Conservation (phyloP, 2,797 vertebrate genomes). For the Podargus strigoides region DNA sequence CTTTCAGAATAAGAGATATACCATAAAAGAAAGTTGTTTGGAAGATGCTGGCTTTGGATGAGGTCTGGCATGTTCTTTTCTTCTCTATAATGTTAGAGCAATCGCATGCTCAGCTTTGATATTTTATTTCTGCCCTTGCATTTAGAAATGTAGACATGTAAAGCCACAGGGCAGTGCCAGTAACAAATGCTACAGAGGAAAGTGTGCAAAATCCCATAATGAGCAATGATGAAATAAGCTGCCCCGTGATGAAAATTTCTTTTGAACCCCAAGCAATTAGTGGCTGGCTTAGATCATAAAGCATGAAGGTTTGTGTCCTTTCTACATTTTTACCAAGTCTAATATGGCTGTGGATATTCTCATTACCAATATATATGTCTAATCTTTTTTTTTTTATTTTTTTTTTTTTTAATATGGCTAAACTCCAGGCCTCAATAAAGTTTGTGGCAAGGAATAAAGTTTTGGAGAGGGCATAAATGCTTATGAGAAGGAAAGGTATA, state of each 20-base stretch:
- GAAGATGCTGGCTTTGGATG: neutral
- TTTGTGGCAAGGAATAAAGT: neutral
- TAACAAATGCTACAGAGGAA: neutral
- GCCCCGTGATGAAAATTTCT: constrained; percentile 14
- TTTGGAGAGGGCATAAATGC: neutral
- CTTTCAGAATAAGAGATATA: neutral
- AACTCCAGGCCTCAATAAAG: neutral
- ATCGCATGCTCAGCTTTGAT: neutral
- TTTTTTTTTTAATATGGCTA: neutral
- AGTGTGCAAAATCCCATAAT: constrained; percentile 1
- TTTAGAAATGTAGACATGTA: neutral
- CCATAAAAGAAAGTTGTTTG: constrained; percentile 22
- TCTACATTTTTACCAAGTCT: constrained; percentile 13
- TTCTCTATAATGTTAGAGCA: neutral
- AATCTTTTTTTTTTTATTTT: neutral
- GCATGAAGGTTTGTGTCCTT: constrained; percentile 11
- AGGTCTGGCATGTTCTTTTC: neutral
- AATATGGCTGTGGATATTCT: constrained; percentile 3
- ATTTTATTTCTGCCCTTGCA: neutral
- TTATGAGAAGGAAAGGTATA: neutral
- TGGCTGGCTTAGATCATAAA: neutral
- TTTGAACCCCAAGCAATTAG: constrained; percentile 36
- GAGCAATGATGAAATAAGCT: constrained; percentile 8
- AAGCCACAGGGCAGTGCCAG: neutral
- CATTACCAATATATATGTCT: constrained; percentile 10